These are phyloP conservation scores for Cathartes aura DNA, from an alignment of 2,113 vertebrate genomes.

Conservation along the genomic window DNA sequence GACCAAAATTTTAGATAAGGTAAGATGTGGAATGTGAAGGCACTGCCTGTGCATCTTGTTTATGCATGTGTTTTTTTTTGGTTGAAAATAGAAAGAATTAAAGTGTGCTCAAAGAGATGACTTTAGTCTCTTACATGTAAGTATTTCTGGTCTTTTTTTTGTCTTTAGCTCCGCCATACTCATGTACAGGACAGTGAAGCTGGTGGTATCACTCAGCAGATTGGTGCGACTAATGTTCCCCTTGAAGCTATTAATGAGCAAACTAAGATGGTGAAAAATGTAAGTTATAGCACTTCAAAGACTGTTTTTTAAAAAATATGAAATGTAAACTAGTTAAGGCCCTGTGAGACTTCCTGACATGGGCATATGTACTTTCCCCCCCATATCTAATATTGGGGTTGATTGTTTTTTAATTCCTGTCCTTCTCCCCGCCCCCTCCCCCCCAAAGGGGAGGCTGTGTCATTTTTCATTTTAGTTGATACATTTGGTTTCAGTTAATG, in stretches of 20 bases:
- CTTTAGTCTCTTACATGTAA: background rate
- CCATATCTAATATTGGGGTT: background rate
- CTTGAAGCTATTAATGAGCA: slow-evolving; percentile 93
- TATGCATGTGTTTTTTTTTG: background rate
- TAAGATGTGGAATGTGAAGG: slow-evolving; percentile 53
- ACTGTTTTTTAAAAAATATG: background rate
- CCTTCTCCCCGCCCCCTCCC: background rate
- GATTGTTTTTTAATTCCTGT: background rate
- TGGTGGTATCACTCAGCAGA: slow-evolving; percentile 98
- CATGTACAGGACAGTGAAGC: slow-evolving; percentile 96
- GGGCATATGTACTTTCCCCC: background rate
- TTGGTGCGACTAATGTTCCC: slow-evolving; percentile 96
- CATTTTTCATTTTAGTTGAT: background rate
- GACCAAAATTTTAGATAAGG: slow-evolving; percentile 99
- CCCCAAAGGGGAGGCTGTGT: background rate
- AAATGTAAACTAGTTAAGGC: background rate
- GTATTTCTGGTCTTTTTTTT: background rate
- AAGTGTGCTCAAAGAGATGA: background rate
- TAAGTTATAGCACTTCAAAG: slow-evolving; percentile 65
- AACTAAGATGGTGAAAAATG: slow-evolving; percentile 96
- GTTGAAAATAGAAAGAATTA: background rate
- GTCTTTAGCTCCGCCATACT: slow-evolving; percentile 88
- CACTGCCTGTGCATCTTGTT: background rate
- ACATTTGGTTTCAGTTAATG: background rate
- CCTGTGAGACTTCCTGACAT: background rate